phyloP scores from a whole-genome alignment of 2,888 invertebrate species.

The Drosophila colorata region DNA sequence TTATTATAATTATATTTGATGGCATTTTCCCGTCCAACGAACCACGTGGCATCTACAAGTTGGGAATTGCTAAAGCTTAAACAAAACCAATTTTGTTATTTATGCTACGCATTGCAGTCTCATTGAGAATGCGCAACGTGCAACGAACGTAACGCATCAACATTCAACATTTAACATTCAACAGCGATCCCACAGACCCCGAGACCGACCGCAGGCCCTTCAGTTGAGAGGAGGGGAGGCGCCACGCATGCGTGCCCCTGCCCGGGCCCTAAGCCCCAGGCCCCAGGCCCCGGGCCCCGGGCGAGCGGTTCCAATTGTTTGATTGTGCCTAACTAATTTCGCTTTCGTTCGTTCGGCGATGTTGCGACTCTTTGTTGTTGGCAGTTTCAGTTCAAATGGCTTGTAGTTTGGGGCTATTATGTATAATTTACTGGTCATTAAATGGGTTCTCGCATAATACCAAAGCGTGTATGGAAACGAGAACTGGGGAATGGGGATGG shows the following conservation, averaged over 20 bases:
- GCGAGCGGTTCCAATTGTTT: slow-evolving; percentile 2
- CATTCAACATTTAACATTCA: slow-evolving; percentile 14
- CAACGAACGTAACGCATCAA: slow-evolving; percentile 21
- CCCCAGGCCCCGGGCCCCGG: too few relatives aligned
- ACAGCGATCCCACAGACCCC: neutral
- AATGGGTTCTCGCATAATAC: slow-evolving; percentile 51
- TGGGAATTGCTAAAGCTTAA: neutral
- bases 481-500: neutral
- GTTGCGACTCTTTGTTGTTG: slow-evolving; percentile 19
- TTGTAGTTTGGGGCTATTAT: slow-evolving; percentile 60
- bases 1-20: neutral
- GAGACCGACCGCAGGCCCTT: too few relatives aligned
- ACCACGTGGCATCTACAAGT: slow-evolving; percentile 17
- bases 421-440: slow-evolving; percentile 69
- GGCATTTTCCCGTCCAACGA: neutral
- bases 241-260: slow-evolving; percentile 57
- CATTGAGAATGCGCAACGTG: slow-evolving; percentile 60
- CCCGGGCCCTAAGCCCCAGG: slow-evolving; percentile 17
- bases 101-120: slow-evolving; percentile 14
- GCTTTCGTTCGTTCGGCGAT: slow-evolving; percentile 39
- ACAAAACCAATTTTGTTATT: neutral
- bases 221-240: slow-evolving; percentile 19
- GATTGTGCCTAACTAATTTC: slow-evolving; percentile 52
- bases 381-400: slow-evolving; percentile 44
- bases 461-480: slow-evolving; percentile 25